Conservation (phyloP, 1,140 invertebrate species). For the Colletes latitarsis region DNA sequence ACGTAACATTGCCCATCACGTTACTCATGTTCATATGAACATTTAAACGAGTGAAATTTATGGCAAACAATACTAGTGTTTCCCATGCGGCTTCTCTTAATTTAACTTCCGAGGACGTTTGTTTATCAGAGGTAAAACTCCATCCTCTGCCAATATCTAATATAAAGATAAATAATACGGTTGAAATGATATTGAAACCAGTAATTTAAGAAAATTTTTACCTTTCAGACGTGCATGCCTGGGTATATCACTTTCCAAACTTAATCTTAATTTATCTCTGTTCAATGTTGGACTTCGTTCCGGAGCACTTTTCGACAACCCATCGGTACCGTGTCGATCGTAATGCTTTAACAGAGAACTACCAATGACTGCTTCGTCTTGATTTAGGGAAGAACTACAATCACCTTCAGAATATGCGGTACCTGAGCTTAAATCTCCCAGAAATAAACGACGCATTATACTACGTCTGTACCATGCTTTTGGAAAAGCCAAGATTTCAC, state of each 20-base stretch:
- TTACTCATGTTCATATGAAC: constrained; percentile 99
- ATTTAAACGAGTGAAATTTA: constrained; percentile 97
- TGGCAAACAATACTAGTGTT: constrained; percentile 96
- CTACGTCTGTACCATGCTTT: constrained; percentile 98
- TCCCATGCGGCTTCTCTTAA: constrained; percentile 90
- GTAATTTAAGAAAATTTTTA: neutral
- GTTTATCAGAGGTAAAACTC: constrained; percentile 80
- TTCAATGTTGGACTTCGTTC: constrained; percentile 80
- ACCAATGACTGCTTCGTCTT: constrained; percentile 76
- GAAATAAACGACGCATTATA: constrained; percentile 94
- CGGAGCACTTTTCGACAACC: constrained; percentile 75
- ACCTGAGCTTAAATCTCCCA: constrained; percentile 91
- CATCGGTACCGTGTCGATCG: constrained; percentile 70
- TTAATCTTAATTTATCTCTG: constrained; percentile 82
- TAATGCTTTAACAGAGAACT: constrained; percentile 76
- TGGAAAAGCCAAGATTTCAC: constrained; percentile 98
- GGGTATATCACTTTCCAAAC: constrained; percentile 80
- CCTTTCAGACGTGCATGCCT: constrained; percentile 81
- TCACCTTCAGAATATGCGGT: constrained; percentile 81
- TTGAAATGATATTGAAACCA: neutral
- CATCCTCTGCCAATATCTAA: constrained; percentile 80
- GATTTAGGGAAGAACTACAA: constrained; percentile 69
- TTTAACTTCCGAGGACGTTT: constrained; percentile 81
- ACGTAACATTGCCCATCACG: constrained; percentile 98
- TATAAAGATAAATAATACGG: neutral